phyloP scores from a whole-genome alignment of 2,797 vertebrate genomes.

The Spea hammondii region DNA sequence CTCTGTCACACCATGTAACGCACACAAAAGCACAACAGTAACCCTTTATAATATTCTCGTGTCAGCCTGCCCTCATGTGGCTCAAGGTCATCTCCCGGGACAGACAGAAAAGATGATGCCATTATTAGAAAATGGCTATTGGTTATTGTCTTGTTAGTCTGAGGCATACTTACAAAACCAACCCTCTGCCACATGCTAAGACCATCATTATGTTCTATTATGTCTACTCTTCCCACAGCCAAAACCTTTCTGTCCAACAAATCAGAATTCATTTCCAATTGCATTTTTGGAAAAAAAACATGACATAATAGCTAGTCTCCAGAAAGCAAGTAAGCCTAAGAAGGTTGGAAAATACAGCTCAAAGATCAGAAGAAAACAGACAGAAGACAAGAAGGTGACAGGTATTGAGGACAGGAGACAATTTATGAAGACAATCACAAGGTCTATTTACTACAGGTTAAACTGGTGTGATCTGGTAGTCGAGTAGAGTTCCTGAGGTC shows the following conservation, averaged over 20 bases:
- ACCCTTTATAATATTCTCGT: not conserved
- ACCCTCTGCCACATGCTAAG: not conserved
- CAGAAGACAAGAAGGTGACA: no score
- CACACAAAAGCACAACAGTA: no score
- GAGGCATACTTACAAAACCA: not conserved
- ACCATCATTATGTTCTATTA: not conserved
- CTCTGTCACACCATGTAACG: no score
- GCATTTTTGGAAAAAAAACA: not conserved
- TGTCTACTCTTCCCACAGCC: not conserved
- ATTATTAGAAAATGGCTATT: not conserved
- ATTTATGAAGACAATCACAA: no score
- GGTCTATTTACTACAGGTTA: no score
- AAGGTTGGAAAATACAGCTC: no score
- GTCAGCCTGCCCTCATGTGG: conserved; percentile 1
- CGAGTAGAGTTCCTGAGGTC: no score
- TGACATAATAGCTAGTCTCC: not conserved
- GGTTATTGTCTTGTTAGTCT: not conserved
- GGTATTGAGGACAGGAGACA: no score
- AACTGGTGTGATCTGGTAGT: no score
- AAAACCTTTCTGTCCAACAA: not conserved
- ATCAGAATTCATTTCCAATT: not conserved
- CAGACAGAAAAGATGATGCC: not conserved
- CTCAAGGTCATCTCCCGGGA: not conserved
- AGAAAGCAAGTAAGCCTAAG: not conserved
- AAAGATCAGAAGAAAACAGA: no score